phyloP scores from a whole-genome alignment of 2,888 invertebrate species.

The Cremastinae sp. region DNA sequence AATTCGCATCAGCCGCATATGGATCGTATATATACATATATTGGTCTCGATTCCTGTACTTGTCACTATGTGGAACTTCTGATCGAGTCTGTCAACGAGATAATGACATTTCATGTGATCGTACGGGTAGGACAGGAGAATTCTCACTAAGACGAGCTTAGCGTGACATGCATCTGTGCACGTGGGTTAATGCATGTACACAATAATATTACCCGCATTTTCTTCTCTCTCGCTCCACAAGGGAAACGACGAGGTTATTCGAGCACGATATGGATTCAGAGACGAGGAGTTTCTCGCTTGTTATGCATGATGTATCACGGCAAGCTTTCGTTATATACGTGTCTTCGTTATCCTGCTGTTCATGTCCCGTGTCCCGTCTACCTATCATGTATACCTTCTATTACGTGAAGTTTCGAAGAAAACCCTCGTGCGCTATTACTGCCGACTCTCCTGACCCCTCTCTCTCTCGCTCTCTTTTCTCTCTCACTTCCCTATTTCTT shows the following conservation, averaged over 20 bases:
- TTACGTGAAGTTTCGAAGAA: constrained; percentile 69
- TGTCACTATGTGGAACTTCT: constrained; percentile 49
- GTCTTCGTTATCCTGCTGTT: constrained; percentile 75
- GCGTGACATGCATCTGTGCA: constrained; percentile 7
- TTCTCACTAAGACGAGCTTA: background rate
- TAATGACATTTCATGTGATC: constrained; percentile 44
- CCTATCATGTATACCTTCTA: constrained; percentile 61
- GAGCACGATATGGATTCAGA: constrained; percentile 68
- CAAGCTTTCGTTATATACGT: constrained; percentile 74
- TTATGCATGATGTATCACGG: constrained; percentile 76
- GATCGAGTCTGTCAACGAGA: constrained; percentile 52
- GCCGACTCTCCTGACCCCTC: constrained; percentile 7
- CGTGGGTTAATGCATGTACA: constrained; percentile 37
- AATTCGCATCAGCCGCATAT: too few species aligned
- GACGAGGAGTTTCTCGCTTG: constrained; percentile 67
- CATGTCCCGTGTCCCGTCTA: constrained; percentile 67
- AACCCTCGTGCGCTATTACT: constrained; percentile 56
- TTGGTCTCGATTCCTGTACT: constrained; percentile 14
- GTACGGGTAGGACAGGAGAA: constrained; percentile 1
- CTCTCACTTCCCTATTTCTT: constrained; percentile 2
- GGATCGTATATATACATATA: too few species aligned
- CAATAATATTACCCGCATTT: constrained; percentile 7
- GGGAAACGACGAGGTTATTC: constrained; percentile 64
- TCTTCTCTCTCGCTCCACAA: background rate
- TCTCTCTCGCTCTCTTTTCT: constrained; percentile 2